Conservation (phyloP, 92 coral and sea anemone genomes). For the Zoanthus sansibaricus region DNA sequence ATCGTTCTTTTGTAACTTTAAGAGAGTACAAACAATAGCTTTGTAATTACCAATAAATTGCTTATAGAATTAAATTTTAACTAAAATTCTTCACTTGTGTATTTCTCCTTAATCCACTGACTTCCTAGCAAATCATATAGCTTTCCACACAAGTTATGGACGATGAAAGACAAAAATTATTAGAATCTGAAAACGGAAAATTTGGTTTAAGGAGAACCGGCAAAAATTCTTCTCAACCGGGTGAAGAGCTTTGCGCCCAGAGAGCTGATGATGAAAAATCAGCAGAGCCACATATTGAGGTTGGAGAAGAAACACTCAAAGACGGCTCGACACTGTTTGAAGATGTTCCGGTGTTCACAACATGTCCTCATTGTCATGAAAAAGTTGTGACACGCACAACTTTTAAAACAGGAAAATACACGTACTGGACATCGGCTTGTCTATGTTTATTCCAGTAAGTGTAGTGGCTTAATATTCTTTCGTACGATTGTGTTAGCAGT, state of each 20-base stretch:
- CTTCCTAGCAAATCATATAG: too few species aligned
- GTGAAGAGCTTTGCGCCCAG: too few species aligned
- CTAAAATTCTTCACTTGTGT: too few species aligned
- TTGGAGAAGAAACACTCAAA: conserved; percentile 60
- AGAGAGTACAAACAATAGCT: neutral
- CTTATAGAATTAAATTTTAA: neutral
- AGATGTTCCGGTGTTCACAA: conserved; percentile 96
- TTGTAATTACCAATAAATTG: neutral
- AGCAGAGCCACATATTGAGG: neutral
- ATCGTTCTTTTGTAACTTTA: neutral
- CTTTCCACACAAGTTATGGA: too few species aligned
- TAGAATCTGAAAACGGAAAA: too few species aligned
- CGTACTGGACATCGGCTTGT: conserved; percentile 94
- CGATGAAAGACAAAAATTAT: too few species aligned
- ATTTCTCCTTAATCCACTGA: too few species aligned
- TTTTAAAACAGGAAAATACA: conserved; percentile 91
- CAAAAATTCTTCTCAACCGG: too few species aligned
- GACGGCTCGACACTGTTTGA: conserved; percentile 81
- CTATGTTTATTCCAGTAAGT: conserved; percentile 95
- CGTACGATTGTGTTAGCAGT: neutral
- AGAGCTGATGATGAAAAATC: too few species aligned
- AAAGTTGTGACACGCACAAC: conserved; percentile 90
- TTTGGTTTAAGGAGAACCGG: too few species aligned
- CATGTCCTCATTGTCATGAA: conserved; percentile 89
- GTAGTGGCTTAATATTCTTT: neutral